Evolutionary conservation across 92 coral and sea anemone genomes (phyloP).

Genomic region (Umimayanthus chanpuru): DNA sequence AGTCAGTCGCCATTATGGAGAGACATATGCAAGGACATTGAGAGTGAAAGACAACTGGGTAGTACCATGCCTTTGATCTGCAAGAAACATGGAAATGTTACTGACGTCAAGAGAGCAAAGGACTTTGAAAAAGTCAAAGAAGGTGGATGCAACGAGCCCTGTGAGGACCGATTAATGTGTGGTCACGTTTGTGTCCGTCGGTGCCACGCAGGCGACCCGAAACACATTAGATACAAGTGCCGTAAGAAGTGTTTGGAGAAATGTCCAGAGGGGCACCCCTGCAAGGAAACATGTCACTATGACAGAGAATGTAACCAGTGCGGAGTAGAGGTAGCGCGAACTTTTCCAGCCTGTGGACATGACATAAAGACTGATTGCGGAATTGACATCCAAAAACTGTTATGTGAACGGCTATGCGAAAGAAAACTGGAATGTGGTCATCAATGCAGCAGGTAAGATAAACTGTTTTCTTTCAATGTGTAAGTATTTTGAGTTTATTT

Average conservation of each 20-base stretch:
- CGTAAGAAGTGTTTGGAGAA: slow-evolving; percentile 36
- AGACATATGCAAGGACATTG: slow-evolving; percentile 59
- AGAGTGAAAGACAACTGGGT: slow-evolving; percentile 44
- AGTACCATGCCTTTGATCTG: slow-evolving; percentile 47
- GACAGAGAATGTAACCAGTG: slow-evolving; percentile 58
- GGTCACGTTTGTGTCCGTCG: slow-evolving; percentile 62
- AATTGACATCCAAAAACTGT: slow-evolving; percentile 11
- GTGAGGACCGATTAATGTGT: slow-evolving; percentile 62
- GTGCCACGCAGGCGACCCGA: slow-evolving; percentile 45
- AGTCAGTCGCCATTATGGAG: slow-evolving; percentile 61
- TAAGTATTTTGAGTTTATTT: no score
- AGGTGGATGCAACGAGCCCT: slow-evolving; percentile 52
- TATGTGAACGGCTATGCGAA: slow-evolving; percentile 50
- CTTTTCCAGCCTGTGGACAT: slow-evolving; percentile 64
- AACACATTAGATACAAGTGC: not conserved
- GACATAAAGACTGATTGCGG: slow-evolving; percentile 41
- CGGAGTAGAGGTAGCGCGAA: slow-evolving; percentile 9
- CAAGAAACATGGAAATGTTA: slow-evolving; percentile 42
- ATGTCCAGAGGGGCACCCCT: slow-evolving; percentile 47
- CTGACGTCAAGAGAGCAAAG: slow-evolving; percentile 39
- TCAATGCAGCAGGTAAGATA: slow-evolving; percentile 8
- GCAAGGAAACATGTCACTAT: slow-evolving; percentile 17
- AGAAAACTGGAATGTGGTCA: slow-evolving; percentile 51
- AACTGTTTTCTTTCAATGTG: not conserved
- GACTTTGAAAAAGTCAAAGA: slow-evolving; percentile 52